phyloP scores from a whole-genome alignment of 2,888 invertebrate species.

The Ophion ellenae region DNA sequence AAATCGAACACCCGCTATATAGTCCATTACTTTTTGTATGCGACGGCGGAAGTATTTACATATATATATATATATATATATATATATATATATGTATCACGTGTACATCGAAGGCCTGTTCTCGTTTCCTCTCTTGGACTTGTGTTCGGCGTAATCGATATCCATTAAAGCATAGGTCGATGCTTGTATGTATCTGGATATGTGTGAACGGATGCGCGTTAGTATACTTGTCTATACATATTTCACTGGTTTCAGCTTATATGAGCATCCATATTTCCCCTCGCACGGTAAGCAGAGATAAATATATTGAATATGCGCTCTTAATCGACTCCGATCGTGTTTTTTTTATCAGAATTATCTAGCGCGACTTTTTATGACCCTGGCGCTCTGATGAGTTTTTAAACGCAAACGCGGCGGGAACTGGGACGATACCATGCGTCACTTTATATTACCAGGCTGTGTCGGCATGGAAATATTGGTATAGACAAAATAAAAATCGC shows the following conservation, averaged over 20 bases:
- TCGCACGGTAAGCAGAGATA: conserved; percentile 5
- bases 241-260: conserved; percentile 11
- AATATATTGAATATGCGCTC: conserved; percentile 19
- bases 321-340: conserved; percentile 13
- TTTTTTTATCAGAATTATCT: conserved; percentile 14
- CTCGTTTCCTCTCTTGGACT: neutral
- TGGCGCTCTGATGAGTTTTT: conserved; percentile 32
- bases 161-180: conserved; percentile 21
- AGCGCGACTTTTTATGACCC: neutral
- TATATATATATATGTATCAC: no score
- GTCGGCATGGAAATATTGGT: conserved; percentile 1
- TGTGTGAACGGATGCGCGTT: neutral
- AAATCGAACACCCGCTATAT: conserved; percentile 21
- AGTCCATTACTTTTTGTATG: neutral
- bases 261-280: conserved; percentile 17
- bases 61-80: neutral
- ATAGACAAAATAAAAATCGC: neutral
- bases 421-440: conserved; percentile 3
- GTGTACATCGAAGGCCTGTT: neutral
- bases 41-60: neutral
- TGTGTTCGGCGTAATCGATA: conserved; percentile 35
- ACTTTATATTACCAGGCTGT: conserved; percentile 5
- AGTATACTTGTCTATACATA: neutral
- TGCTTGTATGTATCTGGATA: neutral
- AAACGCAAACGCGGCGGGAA: conserved; percentile 14